phyloP scores from a whole-genome alignment of 92 coral and sea anemone genomes.

The Zoanthus gigantus region DNA sequence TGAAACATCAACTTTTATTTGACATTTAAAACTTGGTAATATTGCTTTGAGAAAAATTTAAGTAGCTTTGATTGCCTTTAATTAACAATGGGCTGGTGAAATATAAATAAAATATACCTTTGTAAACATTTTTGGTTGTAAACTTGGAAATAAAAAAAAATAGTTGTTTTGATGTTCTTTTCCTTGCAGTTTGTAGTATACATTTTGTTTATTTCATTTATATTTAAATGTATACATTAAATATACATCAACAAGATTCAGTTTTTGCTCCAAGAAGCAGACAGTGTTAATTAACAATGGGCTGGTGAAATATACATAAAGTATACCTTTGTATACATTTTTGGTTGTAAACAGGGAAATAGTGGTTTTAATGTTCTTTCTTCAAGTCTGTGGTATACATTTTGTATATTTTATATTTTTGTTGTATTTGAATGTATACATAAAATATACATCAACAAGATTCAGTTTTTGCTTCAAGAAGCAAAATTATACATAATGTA shows the following conservation, averaged over 20 bases:
- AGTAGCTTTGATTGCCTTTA: slow-evolving; percentile 4
- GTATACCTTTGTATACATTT: slow-evolving; percentile 20
- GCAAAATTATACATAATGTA: slow-evolving; percentile 13
- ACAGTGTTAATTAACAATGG: slow-evolving; percentile 20
- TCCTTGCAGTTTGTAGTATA: too few relatives aligned
- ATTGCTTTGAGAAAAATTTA: slow-evolving; percentile 1
- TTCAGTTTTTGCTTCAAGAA: slow-evolving; percentile 13
- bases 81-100: slow-evolving; percentile 34
- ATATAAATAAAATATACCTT: slow-evolving; percentile 28
- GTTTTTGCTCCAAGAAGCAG: neutral
- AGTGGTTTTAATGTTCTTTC: slow-evolving; percentile 1
- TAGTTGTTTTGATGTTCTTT: too few relatives aligned
- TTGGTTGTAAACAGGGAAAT: slow-evolving; percentile 9
- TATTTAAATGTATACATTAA: too few relatives aligned
- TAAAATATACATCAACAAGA: slow-evolving; percentile 12
- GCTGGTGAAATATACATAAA: slow-evolving; percentile 37
- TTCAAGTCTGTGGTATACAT: slow-evolving; percentile 30
- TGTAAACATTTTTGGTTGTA: neutral
- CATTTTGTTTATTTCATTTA: too few relatives aligned
- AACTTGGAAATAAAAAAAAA: neutral
- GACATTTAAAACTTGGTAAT: neutral
- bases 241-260: neutral
- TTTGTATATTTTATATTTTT: slow-evolving; percentile 7
- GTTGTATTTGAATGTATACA: slow-evolving; percentile 3
- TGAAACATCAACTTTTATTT: slow-evolving; percentile 4